Base-by-base conservation (phyloP, 2,888 invertebrate species). In the Pyrgus malvae region DNA sequence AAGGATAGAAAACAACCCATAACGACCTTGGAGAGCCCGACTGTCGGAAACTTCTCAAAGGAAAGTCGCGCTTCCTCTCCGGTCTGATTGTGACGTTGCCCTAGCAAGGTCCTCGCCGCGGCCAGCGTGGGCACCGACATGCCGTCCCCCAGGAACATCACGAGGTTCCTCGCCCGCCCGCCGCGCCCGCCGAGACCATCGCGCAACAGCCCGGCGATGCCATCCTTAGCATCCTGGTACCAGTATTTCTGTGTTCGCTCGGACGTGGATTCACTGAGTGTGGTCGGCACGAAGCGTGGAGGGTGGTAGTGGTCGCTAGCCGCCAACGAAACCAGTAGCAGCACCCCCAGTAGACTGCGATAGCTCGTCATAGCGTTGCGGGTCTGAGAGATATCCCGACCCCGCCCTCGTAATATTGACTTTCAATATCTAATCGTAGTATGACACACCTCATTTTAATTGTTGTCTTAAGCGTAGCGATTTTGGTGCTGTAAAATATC, bases 71-170 rank as follows among this genome's bases (percentile, higher is more conserved):
- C 78, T 56, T 94, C 92, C 74, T 94, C 94, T 0, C 94, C 94
- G 0, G 88, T 65, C 21, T 66, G 66, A 0, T 83, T 83, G 1
- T 76, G 73, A 9, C 90, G 78, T 74, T 94, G 94, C 0, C 94
- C 94, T 42, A 91, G 88, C 63, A 92, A 91, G 29, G 93, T 92
- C 63, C 95, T 89, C 19, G 93, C 91, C 0, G 94, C 94, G 3
- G 93, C 91, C 45, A 94, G 78, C 3, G 95, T 95, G 1, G 94
- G 88, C 45, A 94, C 78, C 14, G 94, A 93, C 94, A 95, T 94
- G 33, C 95, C 95, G 75, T 95, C 95, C 3, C 95, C 95, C 56
- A 95, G 75, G 74, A 95, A 95, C 74, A 95, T 82, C 42, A 95
- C 93, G 8, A 94, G 82, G 76, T 95, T 95, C 41, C 74, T 72